Evolutionary conservation across 1,140 invertebrate species (phyloP).

Genomic region (Lutraria rhynchaena): DNA sequence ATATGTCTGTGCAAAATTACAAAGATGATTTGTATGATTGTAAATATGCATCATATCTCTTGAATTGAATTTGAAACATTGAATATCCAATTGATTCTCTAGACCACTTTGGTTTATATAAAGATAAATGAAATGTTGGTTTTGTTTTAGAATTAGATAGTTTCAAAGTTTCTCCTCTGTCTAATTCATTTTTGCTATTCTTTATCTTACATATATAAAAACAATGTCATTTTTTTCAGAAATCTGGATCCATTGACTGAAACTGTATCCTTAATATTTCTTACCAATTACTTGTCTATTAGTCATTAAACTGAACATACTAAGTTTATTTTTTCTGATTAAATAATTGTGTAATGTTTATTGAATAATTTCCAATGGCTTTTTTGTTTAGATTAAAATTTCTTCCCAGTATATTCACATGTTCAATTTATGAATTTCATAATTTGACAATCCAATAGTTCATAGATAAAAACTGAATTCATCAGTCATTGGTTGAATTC

Average conservation of each 20-base stretch:
- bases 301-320: too few species aligned
- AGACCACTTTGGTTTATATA: neutral
- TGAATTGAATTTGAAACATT: neutral
- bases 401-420: neutral
- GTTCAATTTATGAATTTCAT: neutral
- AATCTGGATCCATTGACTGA: conserved; percentile 98
- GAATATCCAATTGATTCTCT: neutral
- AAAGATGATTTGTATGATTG: too few species aligned
- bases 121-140: too few species aligned
- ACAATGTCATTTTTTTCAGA: conserved; percentile 84
- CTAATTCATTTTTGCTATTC: neutral
- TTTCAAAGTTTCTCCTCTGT: neutral
- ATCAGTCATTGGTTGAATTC: neutral
- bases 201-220: neutral
- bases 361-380: neutral
- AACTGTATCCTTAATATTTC: conserved; percentile 92
- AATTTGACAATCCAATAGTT: neutral
- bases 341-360: neutral
- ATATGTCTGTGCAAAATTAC: too few species aligned
- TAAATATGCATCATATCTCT: too few species aligned
- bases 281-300: too few species aligned
- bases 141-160: neutral
- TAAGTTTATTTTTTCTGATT: too few species aligned
- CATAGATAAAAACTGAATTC: neutral
- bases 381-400: neutral